Evolutionary conservation across 2,888 invertebrate species (phyloP).

Genomic region (Cephus runcator): DNA sequence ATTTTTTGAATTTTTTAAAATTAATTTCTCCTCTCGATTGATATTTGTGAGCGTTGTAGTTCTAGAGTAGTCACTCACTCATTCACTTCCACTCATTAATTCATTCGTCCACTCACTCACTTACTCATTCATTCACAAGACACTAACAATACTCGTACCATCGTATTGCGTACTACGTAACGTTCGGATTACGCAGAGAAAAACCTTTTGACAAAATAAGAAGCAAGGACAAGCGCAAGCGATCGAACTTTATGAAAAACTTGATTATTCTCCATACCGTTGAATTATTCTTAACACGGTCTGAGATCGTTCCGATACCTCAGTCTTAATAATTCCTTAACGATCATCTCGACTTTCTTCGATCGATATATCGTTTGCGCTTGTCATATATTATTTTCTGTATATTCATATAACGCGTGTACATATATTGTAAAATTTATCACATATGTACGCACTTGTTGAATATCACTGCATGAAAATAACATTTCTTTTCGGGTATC

Average conservation of each 20-base stretch:
- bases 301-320: background rate
- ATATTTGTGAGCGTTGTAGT: slow-evolving; percentile 30
- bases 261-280: background rate
- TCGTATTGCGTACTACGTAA: background rate
- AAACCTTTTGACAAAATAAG: background rate
- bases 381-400: background rate
- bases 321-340: background rate
- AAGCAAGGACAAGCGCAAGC: background rate
- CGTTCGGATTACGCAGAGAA: background rate
- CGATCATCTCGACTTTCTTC: background rate
- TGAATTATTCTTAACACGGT: background rate
- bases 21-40: slow-evolving; percentile 1
- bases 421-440: background rate
- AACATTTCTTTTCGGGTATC: background rate
- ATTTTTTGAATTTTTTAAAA: slow-evolving; percentile 17
- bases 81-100: background rate
- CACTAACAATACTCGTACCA: background rate
- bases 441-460: background rate
- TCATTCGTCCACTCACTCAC: background rate
- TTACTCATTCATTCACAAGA: background rate
- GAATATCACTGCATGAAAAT: background rate
- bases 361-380: background rate
- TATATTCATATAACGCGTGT: background rate
- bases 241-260: background rate
- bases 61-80: slow-evolving; percentile 25